Base-by-base conservation (phyloP, 2,888 invertebrate species). In the Sarcophaga carnaria region DNA sequence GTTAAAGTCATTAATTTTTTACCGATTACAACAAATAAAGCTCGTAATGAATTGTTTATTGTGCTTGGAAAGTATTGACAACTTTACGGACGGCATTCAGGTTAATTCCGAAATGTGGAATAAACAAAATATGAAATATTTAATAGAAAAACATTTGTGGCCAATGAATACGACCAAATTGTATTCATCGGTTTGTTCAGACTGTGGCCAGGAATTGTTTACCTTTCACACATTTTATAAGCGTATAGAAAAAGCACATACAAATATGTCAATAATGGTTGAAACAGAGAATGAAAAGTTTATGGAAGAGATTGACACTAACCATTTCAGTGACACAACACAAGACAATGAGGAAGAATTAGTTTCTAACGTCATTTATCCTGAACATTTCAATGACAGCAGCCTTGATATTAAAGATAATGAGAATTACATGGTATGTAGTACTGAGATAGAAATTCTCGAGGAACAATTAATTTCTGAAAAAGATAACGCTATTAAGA, bases 181-280 rank as follows among this genome's bases (percentile, higher is more conserved):
- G 0, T 11, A 11, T 37, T 59, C 72, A 66, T 86, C 86, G 10
- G 86, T 91, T 12, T 92, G 92, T 67, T 74, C 71, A 11, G 72
- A 88, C 0, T 92, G 92, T 80, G 91, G 91, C 91, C 79, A 89
- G 4, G 88, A 83, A 37, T 85, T 92, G 3, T 87, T 85, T 17
- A 89, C 83, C 59, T 92, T 92, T 60, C 89, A 91, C 78, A 85
- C 87, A 49, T 90, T 91, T 59, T 90, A 91, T 60, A 87, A 89
- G 20, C 89, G 89, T 87, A 76, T 88, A 86, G 90, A 88, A 12
- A 89, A 90, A 25, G 79, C 89, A 4, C 89, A 90, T 17, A 17
- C 10, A 25, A 47, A 47, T 74, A 47, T 63, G 17, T 62, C 4
- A 17, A 47, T 3, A 4, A 25, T 17, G n/a, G 22, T 22, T 22